phyloP scores from a whole-genome alignment of 2,888 invertebrate genomes.

The Zaprionus bogoriensis region DNA sequence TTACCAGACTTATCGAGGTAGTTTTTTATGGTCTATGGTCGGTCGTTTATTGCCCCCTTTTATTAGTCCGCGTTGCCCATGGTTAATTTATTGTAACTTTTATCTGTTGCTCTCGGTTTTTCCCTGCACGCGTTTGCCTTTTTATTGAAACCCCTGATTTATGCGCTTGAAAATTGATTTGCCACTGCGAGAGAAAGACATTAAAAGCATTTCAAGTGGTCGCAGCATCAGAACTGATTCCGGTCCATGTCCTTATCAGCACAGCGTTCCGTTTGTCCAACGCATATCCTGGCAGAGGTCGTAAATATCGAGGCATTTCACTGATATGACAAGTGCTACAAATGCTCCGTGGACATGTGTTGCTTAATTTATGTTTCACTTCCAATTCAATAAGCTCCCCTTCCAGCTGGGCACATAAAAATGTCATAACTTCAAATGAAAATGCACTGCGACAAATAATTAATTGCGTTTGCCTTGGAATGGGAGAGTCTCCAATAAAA shows the following conservation, averaged over 20 bases:
- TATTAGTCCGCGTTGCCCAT: conserved; percentile 29
- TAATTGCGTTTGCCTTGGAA: conserved; percentile 47
- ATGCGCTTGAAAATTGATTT: conserved; percentile 64
- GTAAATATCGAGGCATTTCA: conserved; percentile 49
- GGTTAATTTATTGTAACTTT: conserved; percentile 54
- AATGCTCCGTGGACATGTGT: conserved; percentile 68
- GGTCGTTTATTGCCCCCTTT: conserved; percentile 20
- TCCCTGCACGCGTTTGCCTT: too few species aligned
- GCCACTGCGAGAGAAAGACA: conserved; percentile 34
- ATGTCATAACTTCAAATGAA: conserved; percentile 72
- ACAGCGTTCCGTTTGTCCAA: conserved; percentile 17
- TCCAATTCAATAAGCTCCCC: conserved; percentile 29
- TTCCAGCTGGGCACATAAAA: conserved; percentile 54
- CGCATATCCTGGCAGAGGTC: conserved; percentile 31
- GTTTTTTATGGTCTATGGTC: neutral
- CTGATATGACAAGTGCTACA: conserved; percentile 70
- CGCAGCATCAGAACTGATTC: conserved; percentile 5
- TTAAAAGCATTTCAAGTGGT: conserved; percentile 44
- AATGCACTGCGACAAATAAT: conserved; percentile 65
- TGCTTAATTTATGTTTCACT: conserved; percentile 74
- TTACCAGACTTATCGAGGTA: conserved; percentile 9
- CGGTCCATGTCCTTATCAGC: conserved; percentile 48
- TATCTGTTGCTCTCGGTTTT: conserved; percentile 40
- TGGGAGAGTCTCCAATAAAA: neutral
- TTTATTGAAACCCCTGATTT: conserved; percentile 59